Base-by-base conservation (phyloP, 1,140 invertebrate species). In the Fopius arisanus region DNA sequence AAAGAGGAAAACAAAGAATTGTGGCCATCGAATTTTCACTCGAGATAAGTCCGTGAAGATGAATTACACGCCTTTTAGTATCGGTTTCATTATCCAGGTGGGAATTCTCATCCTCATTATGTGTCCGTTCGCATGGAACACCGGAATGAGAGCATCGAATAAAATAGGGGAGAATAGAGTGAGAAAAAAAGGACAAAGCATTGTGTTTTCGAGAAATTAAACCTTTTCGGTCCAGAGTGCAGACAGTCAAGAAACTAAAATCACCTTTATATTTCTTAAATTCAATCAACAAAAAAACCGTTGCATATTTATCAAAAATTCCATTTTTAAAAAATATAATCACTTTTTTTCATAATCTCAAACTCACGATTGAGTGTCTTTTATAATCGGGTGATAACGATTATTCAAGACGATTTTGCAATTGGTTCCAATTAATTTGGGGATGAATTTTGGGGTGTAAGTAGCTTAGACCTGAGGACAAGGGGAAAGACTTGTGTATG, bases 11-110 rank as follows among this genome's bases (percentile, higher is more conserved):
- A 19, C 26, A 4, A 68, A 54, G 40, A 48, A 48, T 48, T 48
- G 65, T 40, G 31, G 33, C 65, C 31, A 67, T 37, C 21, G 31
- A 67, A 28, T 67, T 67, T n/a, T 67, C 14, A 19, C 66, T 68
- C 16, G 3, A n/a, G 21, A 54, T 5, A 70, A 70, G 29, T 51
- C 40, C 23, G 16, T 16, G 14, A 48, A 48, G 16, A 19, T 16
- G 14, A 48, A 48, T 48, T 48, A 48, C n/a, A 48, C 16, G 43
- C 43, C 43, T 5, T 19, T 37, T 14, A 48, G 7, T 48, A 7
- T 48, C 16, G 7, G 14, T 48, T 48, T 12, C 4, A 6, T 37
- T 48, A 48, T 48, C 16, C 10, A 48, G 12, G 12, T 37, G 33
- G 12, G 3, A 12, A 37, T 37, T 37, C 7, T 37, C 7, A 10